A percentile compares a stretch with the other conserved stretches of the same genome.
phyloP scores from a whole-genome alignment of 2,797 vertebrate genomes.

The Siniperca undulata region DNA sequence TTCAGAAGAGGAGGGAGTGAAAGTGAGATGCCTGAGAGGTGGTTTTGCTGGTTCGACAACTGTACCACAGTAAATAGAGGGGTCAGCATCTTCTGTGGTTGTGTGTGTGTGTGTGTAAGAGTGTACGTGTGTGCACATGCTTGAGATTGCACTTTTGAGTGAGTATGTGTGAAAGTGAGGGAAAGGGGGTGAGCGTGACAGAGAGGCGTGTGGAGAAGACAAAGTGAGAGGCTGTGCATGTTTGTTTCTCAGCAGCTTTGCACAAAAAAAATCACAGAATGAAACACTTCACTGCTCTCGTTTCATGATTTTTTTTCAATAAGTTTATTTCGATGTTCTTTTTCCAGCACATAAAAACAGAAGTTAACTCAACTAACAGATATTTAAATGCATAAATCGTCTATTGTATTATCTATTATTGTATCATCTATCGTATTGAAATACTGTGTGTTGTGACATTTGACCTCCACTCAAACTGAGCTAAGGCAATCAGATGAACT shows the following conservation, averaged over 20 bases:
- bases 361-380: constrained; percentile 54
- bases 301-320: constrained; percentile 48
- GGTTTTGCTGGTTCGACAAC: constrained; percentile 81
- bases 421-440: constrained; percentile 19
- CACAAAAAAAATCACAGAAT: constrained; percentile 43
- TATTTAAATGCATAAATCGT: constrained; percentile 46
- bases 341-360: constrained; percentile 65
- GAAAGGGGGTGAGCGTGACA: constrained; percentile 44
- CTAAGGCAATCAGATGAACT: not conserved
- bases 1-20: constrained; percentile 36
- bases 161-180: constrained; percentile 64
- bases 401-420: constrained; percentile 40
- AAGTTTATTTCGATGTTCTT: constrained; percentile 73
- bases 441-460: constrained; percentile 46
- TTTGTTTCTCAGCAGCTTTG: constrained; percentile 54
- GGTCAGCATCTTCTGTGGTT: constrained; percentile 76
- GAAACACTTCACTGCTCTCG: constrained; percentile 42
- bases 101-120: constrained; percentile 13
- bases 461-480: constrained; percentile 42
- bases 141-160: constrained; percentile 59
- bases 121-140: constrained; percentile 36
- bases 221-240: constrained; percentile 43
- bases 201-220: constrained; percentile 43
- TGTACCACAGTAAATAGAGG: constrained; percentile 72
- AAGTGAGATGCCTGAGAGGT: constrained; percentile 64